Conservation (phyloP, 2,888 invertebrate species). For the Sesia apiformis region DNA sequence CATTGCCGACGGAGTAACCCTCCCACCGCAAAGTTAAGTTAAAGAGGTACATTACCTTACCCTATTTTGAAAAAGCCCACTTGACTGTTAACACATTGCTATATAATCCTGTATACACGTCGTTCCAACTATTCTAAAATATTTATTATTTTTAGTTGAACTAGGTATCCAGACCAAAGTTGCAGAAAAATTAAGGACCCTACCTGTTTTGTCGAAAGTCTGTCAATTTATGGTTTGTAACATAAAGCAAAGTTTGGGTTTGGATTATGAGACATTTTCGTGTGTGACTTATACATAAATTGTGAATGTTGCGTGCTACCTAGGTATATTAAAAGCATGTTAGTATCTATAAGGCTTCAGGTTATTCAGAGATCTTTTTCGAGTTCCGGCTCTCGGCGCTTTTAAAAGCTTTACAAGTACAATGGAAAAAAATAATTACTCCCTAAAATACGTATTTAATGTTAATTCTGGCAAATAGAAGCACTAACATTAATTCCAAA, state of each 20-base stretch:
- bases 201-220: not conserved
- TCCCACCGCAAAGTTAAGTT: too few species aligned
- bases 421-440: not conserved
- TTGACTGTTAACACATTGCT: not conserved
- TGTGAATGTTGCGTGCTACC: too few species aligned
- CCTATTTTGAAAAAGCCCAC: not conserved
- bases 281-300: not conserved
- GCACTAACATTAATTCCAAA: not conserved
- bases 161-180: not conserved
- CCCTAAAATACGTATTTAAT: not conserved
- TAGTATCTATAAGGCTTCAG: not conserved
- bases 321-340: not conserved
- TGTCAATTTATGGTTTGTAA: not conserved
- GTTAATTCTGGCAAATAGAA: not conserved
- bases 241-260: not conserved
- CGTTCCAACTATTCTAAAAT: not conserved
- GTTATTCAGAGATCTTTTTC: not conserved
- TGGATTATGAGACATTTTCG: not conserved
- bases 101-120: not conserved
- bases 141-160: not conserved
- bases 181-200: not conserved
- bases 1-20: too few species aligned
- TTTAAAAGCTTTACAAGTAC: not conserved
- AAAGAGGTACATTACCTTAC: not conserved
- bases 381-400: not conserved